Evolutionary conservation across 53 echinoderm and acorn worm species (phyloP), one percentile per base, ranked within the genome.

Genomic region (Echinarachnius parma): DNA sequence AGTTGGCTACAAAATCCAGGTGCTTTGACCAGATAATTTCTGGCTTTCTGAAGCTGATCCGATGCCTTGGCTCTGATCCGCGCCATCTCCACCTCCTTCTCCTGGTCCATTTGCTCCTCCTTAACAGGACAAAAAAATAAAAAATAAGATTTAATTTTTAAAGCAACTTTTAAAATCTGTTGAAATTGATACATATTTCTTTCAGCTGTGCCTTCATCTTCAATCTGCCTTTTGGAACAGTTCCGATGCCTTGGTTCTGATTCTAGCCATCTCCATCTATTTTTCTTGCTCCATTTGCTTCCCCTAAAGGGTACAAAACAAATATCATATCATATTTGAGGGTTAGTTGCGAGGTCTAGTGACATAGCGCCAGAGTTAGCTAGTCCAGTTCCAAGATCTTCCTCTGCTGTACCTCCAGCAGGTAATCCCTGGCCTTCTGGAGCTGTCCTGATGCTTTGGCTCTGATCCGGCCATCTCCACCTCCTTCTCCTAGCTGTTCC

Each of bases 21-120:
- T 80, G 84, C 83, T 1, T 84, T 91, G 9, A 85, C 76, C 23
- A 96, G 88, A 18, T 56, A 15, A 48, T 96, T 83, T 1, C 83
- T 54, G 36, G 88, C 78, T 62, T 79, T 57, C 80, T 88, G 87
- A 34, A 91, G 78, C 62, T 91, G 72, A 11, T 96, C 98, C 4
- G 82, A 72, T 25, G 74, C 74, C 57, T 56, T 55, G 45, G 74
- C 74, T 28, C n/a, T 34, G 58, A 72, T 57, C 36, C 74, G 55
- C 26, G 74, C 74, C 83, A 88, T 83, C 76, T 85, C 85, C 25
- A 86, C 75, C 44, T 82, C 88, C 66, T 82, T 87, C 55, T 91
- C 88, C 26, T 82, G 81, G 28, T 91, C 83, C 98, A 96, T 96
- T 59, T 82, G 91, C 29, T 96, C 98, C 62, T 96, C 98, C 88